phyloP scores from a whole-genome alignment of 2,113 vertebrate species.

The Gymnarchus niloticus region DNA sequence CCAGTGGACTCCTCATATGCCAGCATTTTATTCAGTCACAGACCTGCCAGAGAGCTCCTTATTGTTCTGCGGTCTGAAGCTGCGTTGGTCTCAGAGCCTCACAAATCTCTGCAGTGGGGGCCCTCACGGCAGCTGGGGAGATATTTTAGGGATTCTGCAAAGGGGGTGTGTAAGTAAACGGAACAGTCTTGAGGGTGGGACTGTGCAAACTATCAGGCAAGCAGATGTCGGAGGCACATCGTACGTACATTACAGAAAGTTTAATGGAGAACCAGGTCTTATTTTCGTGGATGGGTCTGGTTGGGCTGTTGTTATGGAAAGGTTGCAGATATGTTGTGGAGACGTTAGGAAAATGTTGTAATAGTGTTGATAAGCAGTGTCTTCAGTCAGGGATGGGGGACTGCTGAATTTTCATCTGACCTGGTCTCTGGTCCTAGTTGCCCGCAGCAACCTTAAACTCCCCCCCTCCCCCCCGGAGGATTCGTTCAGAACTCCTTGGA shows the following conservation, averaged over 20 bases:
- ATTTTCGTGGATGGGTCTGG: neutral
- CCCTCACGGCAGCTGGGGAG: neutral
- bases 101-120: neutral
- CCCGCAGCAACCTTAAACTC: neutral
- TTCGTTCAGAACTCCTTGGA: constrained; percentile 71
- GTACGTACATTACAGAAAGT: neutral
- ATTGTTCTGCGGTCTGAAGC: neutral
- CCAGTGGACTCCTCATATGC: neutral
- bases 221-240: neutral
- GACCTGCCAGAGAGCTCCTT: neutral
- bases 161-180: neutral
- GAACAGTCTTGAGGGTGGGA: neutral
- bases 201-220: neutral
- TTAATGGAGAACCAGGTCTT: neutral
- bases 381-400: neutral
- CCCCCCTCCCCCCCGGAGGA: constrained; percentile 52
- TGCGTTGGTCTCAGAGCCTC: neutral
- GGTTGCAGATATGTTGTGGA: neutral
- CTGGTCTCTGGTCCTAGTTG: neutral
- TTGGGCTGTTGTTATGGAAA: neutral
- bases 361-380: too few relatives aligned
- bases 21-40: neutral
- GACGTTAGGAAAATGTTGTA: neutral
- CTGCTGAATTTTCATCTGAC: neutral
- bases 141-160: neutral